These are phyloP conservation scores for Galeopterus variegatus DNA, from an alignment of 2,113 vertebrate genomes.

Conservation along the genomic window DNA sequence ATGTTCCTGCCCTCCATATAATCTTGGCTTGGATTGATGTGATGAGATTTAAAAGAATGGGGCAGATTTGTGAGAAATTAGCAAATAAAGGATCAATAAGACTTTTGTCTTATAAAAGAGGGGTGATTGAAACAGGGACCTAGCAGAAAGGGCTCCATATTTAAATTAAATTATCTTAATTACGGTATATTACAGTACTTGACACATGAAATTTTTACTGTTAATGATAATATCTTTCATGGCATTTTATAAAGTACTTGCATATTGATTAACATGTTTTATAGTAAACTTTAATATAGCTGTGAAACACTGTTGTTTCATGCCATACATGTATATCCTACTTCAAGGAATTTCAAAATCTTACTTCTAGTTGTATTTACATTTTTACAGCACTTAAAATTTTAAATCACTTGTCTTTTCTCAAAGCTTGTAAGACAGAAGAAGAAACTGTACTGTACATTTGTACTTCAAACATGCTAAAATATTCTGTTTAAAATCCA, in stretches of 20 bases:
- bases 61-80: not conserved
- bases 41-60: not conserved
- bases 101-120: not conserved
- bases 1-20: too few species aligned
- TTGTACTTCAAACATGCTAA: not conserved
- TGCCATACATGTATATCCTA: not conserved
- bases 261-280: not conserved
- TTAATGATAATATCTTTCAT: not conserved
- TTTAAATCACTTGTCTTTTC: conserved; percentile 1
- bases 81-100: not conserved
- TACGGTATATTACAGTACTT: not conserved
- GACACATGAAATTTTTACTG: not conserved
- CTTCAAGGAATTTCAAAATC: conserved; percentile 30
- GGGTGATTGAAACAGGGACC: not conserved
- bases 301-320: conserved; percentile 25
- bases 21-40: not conserved
- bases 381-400: not conserved
- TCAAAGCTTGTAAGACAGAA: not conserved
- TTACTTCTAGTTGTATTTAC: conserved; percentile 14
- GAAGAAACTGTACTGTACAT: not conserved
- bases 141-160: not conserved
- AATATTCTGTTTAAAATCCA: conserved; percentile 31
- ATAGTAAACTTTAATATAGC: not conserved
- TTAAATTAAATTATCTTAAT: not conserved
- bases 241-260: not conserved